Base-by-base conservation (phyloP, 2,797 vertebrate genomes). In the Argentina silus region DNA sequence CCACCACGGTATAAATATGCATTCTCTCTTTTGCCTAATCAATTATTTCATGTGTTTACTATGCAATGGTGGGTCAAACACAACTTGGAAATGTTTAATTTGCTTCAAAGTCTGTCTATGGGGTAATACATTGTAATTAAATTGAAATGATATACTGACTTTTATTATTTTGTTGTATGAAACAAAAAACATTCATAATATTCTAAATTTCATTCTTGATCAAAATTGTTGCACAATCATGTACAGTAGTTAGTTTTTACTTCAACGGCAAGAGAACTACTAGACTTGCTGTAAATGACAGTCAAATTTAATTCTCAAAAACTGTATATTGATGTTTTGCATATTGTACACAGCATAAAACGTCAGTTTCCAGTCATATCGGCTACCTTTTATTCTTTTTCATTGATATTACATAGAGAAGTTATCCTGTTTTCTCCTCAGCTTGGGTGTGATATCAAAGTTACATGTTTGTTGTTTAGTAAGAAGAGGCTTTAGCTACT, bases 11-110 rank as follows among this genome's bases (percentile, higher is more conserved):
- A 21, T 11, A 9, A 63, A n/a, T 7, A 42, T 3, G 10, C n/a
- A 56, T 9, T 43, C 21, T 15, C 47, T 68, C 50, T 68, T 47
- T 10, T 68, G 50, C 67, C n/a, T 68, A 36, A 55, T 68, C 36
- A 43, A 51, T 68, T 3, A 62, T 62, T 60, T 17, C 15, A 23
- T 15, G 19, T 44, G 27, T 42, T 43, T 48, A 71, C 45, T 62
- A 55, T 69, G 27, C 15, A 55, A 17, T 36, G 23, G 27, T 42
- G 48, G 51, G 44, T 8, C n/a, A 17, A 45, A 47, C 44, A 60
- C 57, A 60, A 60, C 57, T 11, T 23, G 23, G 57, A 59, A 59
- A 59, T 7, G 27, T 60, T 23, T 21, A 10, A 60, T 61, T 61
- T 3, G 21, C 17, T 10, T 51, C 12, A 42, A 51, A 12, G n/a